A percentile compares a stretch with the other conserved stretches of the same genome.
Evolutionary conservation across 2,113 vertebrate species (phyloP).

Genomic region (Tympanuchus pallidicinctus): DNA sequence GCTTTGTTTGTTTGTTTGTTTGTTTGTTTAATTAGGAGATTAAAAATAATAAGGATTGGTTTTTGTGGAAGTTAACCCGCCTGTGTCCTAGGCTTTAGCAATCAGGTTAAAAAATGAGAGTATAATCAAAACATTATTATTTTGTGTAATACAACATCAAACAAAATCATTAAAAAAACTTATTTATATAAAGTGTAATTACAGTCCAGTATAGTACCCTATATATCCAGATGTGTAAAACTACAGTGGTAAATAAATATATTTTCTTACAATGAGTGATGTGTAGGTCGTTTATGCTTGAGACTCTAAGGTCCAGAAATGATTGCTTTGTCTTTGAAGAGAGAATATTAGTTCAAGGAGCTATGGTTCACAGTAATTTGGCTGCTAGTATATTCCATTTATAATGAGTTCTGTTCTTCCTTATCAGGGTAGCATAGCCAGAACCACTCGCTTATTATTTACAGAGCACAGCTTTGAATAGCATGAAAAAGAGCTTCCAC

Average conservation of each 20-base stretch:
- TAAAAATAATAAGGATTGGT: not conserved
- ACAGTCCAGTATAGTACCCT: not conserved
- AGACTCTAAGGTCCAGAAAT: not conserved
- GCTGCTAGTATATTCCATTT: slow-evolving; percentile 26
- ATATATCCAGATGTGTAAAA: not conserved
- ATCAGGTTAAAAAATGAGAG: not conserved
- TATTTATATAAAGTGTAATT: not conserved
- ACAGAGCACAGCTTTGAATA: slow-evolving; percentile 31
- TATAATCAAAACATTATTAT: not conserved
- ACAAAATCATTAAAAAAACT: not conserved
- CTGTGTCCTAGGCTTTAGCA: not conserved
- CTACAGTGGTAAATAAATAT: not conserved
- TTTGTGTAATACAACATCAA: not conserved
- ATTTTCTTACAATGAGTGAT: not conserved
- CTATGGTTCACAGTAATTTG: slow-evolving; percentile 11
- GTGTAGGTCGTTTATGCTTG: not conserved
- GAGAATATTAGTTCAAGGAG: not conserved
- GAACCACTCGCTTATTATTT: slow-evolving; percentile 21
- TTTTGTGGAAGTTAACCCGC: not conserved
- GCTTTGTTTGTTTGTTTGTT: not conserved
- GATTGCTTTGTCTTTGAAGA: not conserved
- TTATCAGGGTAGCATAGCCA: slow-evolving; percentile 35
- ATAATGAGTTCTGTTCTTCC: slow-evolving; percentile 54
- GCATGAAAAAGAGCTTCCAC: slow-evolving; percentile 29
- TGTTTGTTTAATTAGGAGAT: not conserved